These are phyloP conservation scores for Chelonus insularis DNA, from an alignment of 1,140 invertebrate genomes.

Conservation along the genomic window DNA sequence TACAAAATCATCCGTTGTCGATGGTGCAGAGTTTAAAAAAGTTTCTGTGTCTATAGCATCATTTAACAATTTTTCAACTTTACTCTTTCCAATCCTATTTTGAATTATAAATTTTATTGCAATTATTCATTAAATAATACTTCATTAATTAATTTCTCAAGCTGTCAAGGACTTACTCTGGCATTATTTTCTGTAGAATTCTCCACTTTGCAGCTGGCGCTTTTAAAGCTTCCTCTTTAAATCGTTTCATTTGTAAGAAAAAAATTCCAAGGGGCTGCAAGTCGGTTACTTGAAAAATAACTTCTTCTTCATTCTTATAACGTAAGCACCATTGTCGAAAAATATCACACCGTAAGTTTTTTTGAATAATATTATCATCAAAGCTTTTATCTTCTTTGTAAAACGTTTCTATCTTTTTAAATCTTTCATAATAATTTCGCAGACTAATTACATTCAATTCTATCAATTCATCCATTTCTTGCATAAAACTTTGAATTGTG, in stretches of 20 bases:
- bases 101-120: constrained; percentile 21
- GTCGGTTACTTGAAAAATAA: constrained; percentile 66
- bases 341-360: constrained; percentile 58
- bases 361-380: constrained; percentile 60
- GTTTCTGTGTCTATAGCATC: constrained; percentile 66
- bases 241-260: constrained; percentile 68
- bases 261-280: constrained; percentile 69
- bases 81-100: constrained; percentile 63
- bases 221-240: constrained; percentile 71
- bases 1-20: constrained; percentile 69
- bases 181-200: constrained; percentile 63
- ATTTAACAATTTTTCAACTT: constrained; percentile 63
- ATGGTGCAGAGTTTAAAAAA: constrained; percentile 66
- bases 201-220: constrained; percentile 70
- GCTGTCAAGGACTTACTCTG: constrained; percentile 48
- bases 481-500: constrained; percentile 61
- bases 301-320: constrained; percentile 65
- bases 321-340: constrained; percentile 65
- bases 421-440: constrained; percentile 68
- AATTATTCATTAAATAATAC: too few relatives aligned
- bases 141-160: too few relatives aligned
- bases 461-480: constrained; percentile 61
- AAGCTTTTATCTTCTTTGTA: constrained; percentile 71
- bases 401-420: constrained; percentile 68
- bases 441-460: constrained; percentile 65